These are phyloP conservation scores for Lycaena phlaeas DNA, from an alignment of 2,888 invertebrate species.

Conservation along the genomic window DNA sequence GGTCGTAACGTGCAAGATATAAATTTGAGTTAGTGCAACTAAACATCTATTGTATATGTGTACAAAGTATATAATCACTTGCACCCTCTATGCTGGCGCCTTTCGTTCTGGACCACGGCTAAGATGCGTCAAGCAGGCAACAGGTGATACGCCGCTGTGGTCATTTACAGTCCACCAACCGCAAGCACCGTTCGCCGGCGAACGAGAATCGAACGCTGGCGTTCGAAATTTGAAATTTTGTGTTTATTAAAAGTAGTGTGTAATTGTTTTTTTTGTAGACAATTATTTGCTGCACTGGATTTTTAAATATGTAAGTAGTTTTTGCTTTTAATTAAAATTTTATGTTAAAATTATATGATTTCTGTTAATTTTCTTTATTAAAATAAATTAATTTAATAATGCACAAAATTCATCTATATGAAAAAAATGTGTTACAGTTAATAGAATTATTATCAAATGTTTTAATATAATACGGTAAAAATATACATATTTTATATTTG, in stretches of 20 bases:
- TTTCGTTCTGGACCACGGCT: neutral
- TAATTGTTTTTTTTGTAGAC: slow-evolving; percentile 13
- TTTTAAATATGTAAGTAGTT: slow-evolving; percentile 10
- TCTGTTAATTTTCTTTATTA: too few relatives aligned
- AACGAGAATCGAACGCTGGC: slow-evolving; percentile 33
- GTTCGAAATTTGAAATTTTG: slow-evolving; percentile 24
- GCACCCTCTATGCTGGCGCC: neutral
- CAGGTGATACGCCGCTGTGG: slow-evolving; percentile 33
- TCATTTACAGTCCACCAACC: slow-evolving; percentile 51
- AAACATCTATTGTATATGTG: neutral
- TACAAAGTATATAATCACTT: neutral
- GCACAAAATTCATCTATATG: too few relatives aligned
- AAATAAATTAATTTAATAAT: too few relatives aligned
- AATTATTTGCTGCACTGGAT: slow-evolving; percentile 10
- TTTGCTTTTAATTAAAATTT: neutral
- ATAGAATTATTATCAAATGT: too few relatives aligned
- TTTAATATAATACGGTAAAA: too few relatives aligned
- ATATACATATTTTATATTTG: too few relatives aligned
- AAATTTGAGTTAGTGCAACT: too few relatives aligned
- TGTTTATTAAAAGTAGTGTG: slow-evolving; percentile 13
- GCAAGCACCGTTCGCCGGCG: slow-evolving; percentile 42
- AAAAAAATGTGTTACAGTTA: too few relatives aligned
- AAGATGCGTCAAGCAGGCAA: slow-evolving; percentile 25
- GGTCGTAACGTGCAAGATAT: too few relatives aligned
- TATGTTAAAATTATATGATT: slow-evolving; percentile 8